Evolutionary conservation across 1,140 invertebrate genomes (phyloP).

Genomic region (Diachasmimorpha longicaudata): DNA sequence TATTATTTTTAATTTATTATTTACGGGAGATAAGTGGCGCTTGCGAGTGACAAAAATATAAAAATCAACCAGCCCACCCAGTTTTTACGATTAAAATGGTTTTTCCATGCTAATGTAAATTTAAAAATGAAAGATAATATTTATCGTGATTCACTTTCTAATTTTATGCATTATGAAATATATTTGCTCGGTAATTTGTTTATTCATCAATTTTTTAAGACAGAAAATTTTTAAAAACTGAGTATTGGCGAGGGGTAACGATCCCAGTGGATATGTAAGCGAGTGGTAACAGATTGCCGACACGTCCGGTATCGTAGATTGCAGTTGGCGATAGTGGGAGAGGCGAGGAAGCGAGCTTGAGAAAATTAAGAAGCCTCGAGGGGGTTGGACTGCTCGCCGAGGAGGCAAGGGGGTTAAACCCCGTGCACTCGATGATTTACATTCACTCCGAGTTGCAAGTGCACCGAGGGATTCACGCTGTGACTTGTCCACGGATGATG

Average conservation of each 20-base stretch:
- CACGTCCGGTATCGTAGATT: slow-evolving; percentile 4
- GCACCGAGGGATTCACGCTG: not conserved
- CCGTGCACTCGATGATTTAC: not conserved
- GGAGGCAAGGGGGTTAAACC: not conserved
- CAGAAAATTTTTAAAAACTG: no score
- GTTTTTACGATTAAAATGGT: not conserved
- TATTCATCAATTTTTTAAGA: no score
- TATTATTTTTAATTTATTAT: not conserved
- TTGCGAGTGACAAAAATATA: not conserved
- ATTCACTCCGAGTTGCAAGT: not conserved
- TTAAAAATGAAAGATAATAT: not conserved
- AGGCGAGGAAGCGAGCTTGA: not conserved
- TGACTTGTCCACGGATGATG: not conserved
- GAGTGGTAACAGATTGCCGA: not conserved
- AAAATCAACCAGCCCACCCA: not conserved
- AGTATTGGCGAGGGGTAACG: no score
- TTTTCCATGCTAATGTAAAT: not conserved
- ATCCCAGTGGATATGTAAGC: not conserved
- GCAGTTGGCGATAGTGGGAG: not conserved
- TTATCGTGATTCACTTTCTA: not conserved
- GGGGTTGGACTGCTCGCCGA: not conserved
- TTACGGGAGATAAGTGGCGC: not conserved
- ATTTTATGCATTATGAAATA: not conserved
- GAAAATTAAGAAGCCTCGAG: slow-evolving; percentile 9
- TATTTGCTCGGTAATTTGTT: no score